Percentiles rank a stretch among this genome's conserved stretches.
Evolutionary conservation across 2,797 vertebrate species (phyloP).

Genomic region (Megalops cyprinoides): DNA sequence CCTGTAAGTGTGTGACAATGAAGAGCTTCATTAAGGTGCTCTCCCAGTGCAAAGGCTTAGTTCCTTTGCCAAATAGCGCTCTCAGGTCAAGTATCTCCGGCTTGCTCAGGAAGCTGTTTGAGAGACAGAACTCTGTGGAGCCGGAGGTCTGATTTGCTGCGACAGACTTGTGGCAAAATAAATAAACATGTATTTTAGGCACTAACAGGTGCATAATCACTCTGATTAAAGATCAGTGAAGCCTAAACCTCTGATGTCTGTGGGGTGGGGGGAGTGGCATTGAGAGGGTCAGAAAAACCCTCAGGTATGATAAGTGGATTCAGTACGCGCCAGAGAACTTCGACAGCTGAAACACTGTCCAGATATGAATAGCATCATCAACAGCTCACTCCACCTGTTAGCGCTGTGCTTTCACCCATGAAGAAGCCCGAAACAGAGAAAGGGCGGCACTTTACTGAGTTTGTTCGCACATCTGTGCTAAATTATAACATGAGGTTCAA

Average conservation of each 20-base stretch:
- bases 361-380: background rate
- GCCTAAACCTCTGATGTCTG: background rate
- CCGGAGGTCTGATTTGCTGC: background rate
- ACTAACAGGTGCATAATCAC: slow-evolving; percentile 5
- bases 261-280: background rate
- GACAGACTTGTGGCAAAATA: background rate
- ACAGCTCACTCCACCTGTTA: background rate
- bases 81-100: background rate
- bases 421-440: background rate
- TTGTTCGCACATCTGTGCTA: background rate
- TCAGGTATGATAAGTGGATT: slow-evolving; percentile 65
- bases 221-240: slow-evolving; percentile 10
- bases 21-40: too few species aligned
- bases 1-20: background rate
- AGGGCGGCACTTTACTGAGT: background rate
- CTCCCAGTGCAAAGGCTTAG: background rate
- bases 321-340: slow-evolving; percentile 35
- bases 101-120: background rate
- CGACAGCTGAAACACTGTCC: background rate
- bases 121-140: background rate
- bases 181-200: background rate
- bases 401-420: background rate
- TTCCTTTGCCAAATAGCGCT: background rate
- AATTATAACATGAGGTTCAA: background rate
- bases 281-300: slow-evolving; percentile 48